These are phyloP conservation scores for Natrix natrix DNA, from an alignment of 2,797 vertebrate species.

Conservation along the genomic window DNA sequence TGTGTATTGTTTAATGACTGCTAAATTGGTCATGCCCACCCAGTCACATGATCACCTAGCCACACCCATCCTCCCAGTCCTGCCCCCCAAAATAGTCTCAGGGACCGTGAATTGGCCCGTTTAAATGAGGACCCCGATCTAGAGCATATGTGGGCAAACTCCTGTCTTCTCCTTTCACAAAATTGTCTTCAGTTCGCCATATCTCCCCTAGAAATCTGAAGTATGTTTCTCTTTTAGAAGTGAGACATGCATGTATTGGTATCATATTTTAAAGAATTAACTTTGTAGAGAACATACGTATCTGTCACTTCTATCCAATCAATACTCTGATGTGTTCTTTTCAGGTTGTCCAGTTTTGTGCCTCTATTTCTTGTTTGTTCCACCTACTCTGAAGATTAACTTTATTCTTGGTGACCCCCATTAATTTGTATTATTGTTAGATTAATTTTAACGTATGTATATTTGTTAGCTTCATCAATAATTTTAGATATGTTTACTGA, in stretches of 20 bases:
- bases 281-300: not conserved
- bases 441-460: not conserved
- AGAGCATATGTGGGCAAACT: not conserved
- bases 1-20: too few relatives aligned
- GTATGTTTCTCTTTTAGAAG: not conserved
- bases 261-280: not conserved
- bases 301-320: not conserved
- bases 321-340: not conserved
- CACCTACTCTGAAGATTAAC: not conserved
- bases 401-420: not conserved
- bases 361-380: not conserved
- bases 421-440: not conserved
- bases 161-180: not conserved
- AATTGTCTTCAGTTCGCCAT: not conserved
- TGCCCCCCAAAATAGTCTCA: too few relatives aligned
- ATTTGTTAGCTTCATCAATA: not conserved
- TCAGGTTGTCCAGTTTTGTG: not conserved
- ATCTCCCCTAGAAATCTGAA: not conserved
- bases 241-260: not conserved
- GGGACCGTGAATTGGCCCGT: too few relatives aligned
- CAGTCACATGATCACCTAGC: too few relatives aligned
- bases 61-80: too few relatives aligned
- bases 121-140: too few relatives aligned
- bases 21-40: too few relatives aligned
- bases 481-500: not conserved